Evolutionary conservation across 2,888 invertebrate genomes (phyloP), one percentile per base, ranked within the genome.

Genomic region (Punctoribates punctum): DNA sequence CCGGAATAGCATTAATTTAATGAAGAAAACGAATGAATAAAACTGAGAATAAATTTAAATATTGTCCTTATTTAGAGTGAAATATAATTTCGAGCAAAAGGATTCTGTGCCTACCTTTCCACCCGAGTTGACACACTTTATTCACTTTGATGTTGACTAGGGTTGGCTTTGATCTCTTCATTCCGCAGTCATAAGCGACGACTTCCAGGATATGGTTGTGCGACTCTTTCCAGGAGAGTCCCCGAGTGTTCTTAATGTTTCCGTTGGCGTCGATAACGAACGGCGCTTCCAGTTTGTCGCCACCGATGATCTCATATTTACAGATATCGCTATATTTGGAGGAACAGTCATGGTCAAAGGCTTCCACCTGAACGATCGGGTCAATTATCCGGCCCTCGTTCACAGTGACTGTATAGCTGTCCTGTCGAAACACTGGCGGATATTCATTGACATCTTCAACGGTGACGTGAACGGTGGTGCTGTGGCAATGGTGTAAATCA

Each of bases 181-280:
- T 95, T 70, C 96, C 97, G 85, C 98, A 98, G 85, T 98, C 98
- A 83, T 94, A 94, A 1, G 98, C 98, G 78, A 96, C 94, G 78
- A 98, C 94, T 20, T 79, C 79, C 73, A 99, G 87, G 81, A 98
- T 96, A 86, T 97, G 96, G 85, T 96, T 97, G 86, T 96, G 95
- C 9, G 93, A 91, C 78, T 91, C 88, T 83, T 93, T 93, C 85
- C 93, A 96, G 82, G 96, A 94, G 83, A 99, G 86, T 0, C 94
- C 91, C 82, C 94, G 94, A 0, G 94, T 96, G 86, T 96, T 98
- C 80, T 91, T 89, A 80, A 99, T 92, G n/a, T 83, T 81, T 87
- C 94, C 97, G 83, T 95, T 93, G 83, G 92, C 91, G 84, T 95
- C 93, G 82, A 97, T 93, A 75, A 89, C 88, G 84, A 97, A 97